phyloP scores from a whole-genome alignment of 2,797 vertebrate species.

The Tapera naevia region DNA sequence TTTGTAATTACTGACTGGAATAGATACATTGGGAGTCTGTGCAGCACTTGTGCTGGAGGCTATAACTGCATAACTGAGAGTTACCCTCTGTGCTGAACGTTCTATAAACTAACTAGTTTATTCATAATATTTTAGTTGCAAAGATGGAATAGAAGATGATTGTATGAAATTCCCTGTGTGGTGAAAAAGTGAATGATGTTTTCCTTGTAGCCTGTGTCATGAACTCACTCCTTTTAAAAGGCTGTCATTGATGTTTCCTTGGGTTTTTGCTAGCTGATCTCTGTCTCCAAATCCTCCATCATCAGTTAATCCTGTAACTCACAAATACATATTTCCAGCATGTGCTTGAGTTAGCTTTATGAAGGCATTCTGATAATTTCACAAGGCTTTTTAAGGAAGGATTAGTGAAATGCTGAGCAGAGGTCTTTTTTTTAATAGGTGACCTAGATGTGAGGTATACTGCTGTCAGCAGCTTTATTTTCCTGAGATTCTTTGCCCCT shows the following conservation, averaged over 20 bases:
- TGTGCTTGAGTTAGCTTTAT: background rate
- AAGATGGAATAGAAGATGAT: background rate
- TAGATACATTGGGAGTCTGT: background rate
- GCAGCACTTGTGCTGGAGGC: background rate
- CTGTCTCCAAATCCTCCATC: background rate
- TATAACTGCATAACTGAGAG: background rate
- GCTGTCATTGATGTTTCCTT: background rate
- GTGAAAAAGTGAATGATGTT: background rate
- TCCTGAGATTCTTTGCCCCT: constrained; percentile 97
- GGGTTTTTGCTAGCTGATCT: background rate
- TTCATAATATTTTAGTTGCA: background rate
- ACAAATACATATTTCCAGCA: background rate
- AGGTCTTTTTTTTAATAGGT: constrained; percentile 70
- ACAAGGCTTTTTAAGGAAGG: background rate
- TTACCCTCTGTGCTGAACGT: background rate
- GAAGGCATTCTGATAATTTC: background rate
- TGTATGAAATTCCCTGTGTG: background rate
- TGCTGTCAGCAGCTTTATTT: constrained; percentile 98
- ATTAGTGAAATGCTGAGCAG: constrained; percentile 24
- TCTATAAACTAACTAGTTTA: background rate
- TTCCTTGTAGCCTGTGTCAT: background rate
- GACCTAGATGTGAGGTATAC: constrained; percentile 96
- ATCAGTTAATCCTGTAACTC: background rate
- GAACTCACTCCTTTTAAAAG: background rate
- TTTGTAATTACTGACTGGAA: background rate